These are phyloP conservation scores for Poliocrania exsul DNA, from an alignment of 2,797 vertebrate species.

Conservation along the genomic window DNA sequence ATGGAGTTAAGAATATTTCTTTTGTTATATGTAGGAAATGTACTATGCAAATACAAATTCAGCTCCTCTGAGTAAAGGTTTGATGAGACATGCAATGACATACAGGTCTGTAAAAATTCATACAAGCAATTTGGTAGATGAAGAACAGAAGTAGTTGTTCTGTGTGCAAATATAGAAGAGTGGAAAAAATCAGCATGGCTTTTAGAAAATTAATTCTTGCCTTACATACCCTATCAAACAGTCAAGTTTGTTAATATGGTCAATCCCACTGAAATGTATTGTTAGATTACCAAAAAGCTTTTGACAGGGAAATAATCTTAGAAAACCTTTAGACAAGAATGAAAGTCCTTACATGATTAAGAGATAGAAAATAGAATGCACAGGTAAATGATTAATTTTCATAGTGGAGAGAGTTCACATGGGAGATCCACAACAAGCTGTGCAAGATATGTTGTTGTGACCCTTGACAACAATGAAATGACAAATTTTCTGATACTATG, in stretches of 20 bases:
- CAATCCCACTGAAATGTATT: background rate
- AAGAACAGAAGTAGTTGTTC: background rate
- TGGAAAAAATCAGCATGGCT: background rate
- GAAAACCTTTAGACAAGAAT: background rate
- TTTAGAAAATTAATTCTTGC: background rate
- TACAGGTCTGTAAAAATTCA: background rate
- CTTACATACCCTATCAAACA: background rate
- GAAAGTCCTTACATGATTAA: background rate
- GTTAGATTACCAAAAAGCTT: background rate
- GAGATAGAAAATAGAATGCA: background rate
- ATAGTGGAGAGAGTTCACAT: background rate
- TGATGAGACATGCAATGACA: background rate
- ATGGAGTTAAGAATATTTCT: background rate
- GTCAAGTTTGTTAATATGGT: background rate
- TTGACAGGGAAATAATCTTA: background rate
- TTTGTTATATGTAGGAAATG: background rate
- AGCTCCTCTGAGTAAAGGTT: background rate
- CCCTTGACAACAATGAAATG: background rate
- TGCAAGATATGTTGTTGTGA: background rate
- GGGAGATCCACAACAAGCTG: background rate
- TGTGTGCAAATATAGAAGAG: background rate
- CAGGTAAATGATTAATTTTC: background rate
- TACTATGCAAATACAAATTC: background rate
- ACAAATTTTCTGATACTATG: background rate
- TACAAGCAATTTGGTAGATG: background rate